phyloP scores from a whole-genome alignment of 2,888 invertebrate genomes.

The Eugnorisma glareosa region DNA sequence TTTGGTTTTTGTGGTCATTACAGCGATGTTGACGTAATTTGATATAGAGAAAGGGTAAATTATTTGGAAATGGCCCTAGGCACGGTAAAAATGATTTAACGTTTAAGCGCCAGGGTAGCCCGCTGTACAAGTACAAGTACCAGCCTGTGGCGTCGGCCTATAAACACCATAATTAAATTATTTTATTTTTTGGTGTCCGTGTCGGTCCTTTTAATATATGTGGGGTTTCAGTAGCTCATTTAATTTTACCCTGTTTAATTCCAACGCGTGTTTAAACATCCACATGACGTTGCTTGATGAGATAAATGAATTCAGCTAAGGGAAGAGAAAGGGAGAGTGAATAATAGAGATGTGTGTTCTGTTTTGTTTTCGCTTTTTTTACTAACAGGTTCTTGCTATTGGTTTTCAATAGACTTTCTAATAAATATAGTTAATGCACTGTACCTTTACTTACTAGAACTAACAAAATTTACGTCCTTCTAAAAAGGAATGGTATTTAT shows the following conservation, averaged over 20 bases:
- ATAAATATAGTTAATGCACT: not conserved
- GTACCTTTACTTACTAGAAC: not conserved
- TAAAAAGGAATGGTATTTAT: conserved; percentile 6
- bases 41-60: not conserved
- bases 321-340: not conserved
- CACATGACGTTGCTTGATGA: not conserved
- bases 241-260: not conserved
- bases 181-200: too few relatives aligned
- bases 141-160: not conserved
- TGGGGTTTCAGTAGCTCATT: not conserved
- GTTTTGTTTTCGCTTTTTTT: too few relatives aligned
- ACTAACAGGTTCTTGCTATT: too few relatives aligned
- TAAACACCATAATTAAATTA: too few relatives aligned
- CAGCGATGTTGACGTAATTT: not conserved
- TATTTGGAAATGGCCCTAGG: not conserved
- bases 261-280: not conserved
- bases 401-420: not conserved
- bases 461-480: not conserved
- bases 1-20: not conserved
- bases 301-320: not conserved
- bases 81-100: not conserved
- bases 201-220: too few relatives aligned
- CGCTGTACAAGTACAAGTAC: not conserved
- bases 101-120: too few relatives aligned
- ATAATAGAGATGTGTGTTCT: not conserved